Evolutionary conservation across 2,797 vertebrate genomes (phyloP).

Genomic region (Molothrus ater): DNA sequence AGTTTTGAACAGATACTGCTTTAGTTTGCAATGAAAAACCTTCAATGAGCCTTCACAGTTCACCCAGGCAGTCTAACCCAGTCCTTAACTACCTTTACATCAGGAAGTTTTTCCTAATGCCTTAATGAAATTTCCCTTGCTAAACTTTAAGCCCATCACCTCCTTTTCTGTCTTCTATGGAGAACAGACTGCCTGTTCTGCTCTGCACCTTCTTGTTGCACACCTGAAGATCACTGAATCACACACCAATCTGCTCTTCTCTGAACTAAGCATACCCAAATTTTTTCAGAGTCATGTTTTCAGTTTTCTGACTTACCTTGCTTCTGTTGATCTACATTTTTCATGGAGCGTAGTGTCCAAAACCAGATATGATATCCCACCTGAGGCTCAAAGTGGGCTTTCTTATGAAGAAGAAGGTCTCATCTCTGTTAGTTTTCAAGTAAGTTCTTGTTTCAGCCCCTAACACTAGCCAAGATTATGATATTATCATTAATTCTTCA

Average conservation of each 20-base stretch:
- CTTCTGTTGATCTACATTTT: neutral
- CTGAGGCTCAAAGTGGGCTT: neutral
- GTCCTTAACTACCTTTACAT: neutral
- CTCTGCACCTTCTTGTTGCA: neutral
- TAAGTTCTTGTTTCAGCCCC: neutral
- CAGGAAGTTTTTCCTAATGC: neutral
- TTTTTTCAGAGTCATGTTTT: neutral
- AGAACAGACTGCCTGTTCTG: neutral
- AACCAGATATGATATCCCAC: neutral
- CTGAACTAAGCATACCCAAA: neutral
- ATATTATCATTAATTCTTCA: neutral
- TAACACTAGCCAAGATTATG: neutral
- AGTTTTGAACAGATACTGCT: neutral
- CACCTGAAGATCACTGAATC: neutral
- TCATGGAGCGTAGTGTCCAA: neutral
- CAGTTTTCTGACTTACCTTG: neutral
- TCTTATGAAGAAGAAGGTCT: neutral
- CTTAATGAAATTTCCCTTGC: neutral
- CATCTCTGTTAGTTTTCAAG: neutral
- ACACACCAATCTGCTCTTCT: neutral
- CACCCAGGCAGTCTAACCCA: neutral
- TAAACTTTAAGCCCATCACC: neutral
- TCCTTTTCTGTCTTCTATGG: neutral
- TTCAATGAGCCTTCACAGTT: neutral
- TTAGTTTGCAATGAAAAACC: neutral